These are phyloP conservation scores for Larimichthys polyactis DNA, from an alignment of 2,113 vertebrate species.

Conservation along the genomic window DNA sequence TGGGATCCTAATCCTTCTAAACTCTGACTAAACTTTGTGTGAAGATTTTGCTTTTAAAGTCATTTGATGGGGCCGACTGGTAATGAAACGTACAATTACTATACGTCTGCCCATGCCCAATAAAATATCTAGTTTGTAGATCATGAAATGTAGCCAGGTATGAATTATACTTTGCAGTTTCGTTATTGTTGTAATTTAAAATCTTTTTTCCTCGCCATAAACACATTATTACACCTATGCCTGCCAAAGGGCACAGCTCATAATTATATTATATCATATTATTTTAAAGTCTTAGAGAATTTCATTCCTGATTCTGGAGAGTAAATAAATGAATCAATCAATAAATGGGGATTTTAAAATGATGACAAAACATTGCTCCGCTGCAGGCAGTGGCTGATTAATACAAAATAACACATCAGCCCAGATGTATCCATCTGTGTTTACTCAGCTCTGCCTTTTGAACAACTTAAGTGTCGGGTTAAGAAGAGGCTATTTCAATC, in stretches of 20 bases:
- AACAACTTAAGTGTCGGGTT: neutral
- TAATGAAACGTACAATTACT: slow-evolving; percentile 9
- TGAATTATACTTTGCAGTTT: slow-evolving; percentile 22
- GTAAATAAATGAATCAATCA: slow-evolving; percentile 21
- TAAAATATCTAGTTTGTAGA: slow-evolving; percentile 38
- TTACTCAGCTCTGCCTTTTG: slow-evolving; percentile 4
- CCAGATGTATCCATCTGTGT: slow-evolving; percentile 24
- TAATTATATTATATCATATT: neutral
- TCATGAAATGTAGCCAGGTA: slow-evolving; percentile 11
- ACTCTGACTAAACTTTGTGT: neutral
- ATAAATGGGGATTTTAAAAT: slow-evolving; percentile 27
- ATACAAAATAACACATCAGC: slow-evolving; percentile 15
- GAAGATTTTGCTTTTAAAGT: slow-evolving; percentile 16
- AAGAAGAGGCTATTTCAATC: slow-evolving; percentile 2
- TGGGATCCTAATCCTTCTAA: slow-evolving; percentile 15
- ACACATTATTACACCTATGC: slow-evolving; percentile 3
- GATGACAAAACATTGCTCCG: slow-evolving; percentile 2
- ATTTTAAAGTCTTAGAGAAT: neutral
- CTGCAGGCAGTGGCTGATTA: neutral
- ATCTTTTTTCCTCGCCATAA: neutral
- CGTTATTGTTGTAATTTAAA: slow-evolving; percentile 35
- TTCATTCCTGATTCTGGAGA: slow-evolving; percentile 1
- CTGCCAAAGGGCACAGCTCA: slow-evolving; percentile 19
- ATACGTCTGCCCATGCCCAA: slow-evolving; percentile 17
- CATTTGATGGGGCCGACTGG: slow-evolving; percentile 8